phyloP scores from a whole-genome alignment of 2,888 invertebrate species.

The Drosophila hamatofila region DNA sequence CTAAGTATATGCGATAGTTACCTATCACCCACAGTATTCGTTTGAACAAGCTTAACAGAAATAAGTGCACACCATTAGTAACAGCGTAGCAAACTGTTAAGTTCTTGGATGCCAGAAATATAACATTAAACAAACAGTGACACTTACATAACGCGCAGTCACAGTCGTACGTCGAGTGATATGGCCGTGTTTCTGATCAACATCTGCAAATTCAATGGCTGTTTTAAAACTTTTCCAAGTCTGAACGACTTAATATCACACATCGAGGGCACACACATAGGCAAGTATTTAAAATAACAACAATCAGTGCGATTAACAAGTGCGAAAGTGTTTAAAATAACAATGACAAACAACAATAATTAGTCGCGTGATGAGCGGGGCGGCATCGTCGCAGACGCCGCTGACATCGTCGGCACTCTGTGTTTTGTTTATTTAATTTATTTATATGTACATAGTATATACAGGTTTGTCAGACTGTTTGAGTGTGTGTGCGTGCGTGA shows the following conservation, averaged over 20 bases:
- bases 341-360: slow-evolving; percentile 56
- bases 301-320: slow-evolving; percentile 27
- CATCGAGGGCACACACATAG: slow-evolving; percentile 95
- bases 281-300: slow-evolving; percentile 86
- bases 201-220: slow-evolving; percentile 95
- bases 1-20: slow-evolving; percentile 41
- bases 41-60: slow-evolving; percentile 58
- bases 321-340: slow-evolving; percentile 44
- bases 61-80: slow-evolving; percentile 43
- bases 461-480: slow-evolving; percentile 17
- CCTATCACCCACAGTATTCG: slow-evolving; percentile 64
- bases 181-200: slow-evolving; percentile 97
- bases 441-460: slow-evolving; percentile 47
- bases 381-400: slow-evolving; percentile 43
- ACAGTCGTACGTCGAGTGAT: slow-evolving; percentile 85
- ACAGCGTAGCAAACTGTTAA: slow-evolving; percentile 48
- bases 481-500: slow-evolving; percentile 20
- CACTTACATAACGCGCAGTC: slow-evolving; percentile 70
- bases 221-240: slow-evolving; percentile 93
- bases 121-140: slow-evolving; percentile 54
- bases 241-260: slow-evolving; percentile 93
- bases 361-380: slow-evolving; percentile 70
- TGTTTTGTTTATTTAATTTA: slow-evolving; percentile 78
- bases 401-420: slow-evolving; percentile 36
- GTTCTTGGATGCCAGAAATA: slow-evolving; percentile 38